Evolutionary conservation across 2,797 vertebrate species (phyloP), one percentile per base, ranked within the genome.

Genomic region (Australoheros facetus): DNA sequence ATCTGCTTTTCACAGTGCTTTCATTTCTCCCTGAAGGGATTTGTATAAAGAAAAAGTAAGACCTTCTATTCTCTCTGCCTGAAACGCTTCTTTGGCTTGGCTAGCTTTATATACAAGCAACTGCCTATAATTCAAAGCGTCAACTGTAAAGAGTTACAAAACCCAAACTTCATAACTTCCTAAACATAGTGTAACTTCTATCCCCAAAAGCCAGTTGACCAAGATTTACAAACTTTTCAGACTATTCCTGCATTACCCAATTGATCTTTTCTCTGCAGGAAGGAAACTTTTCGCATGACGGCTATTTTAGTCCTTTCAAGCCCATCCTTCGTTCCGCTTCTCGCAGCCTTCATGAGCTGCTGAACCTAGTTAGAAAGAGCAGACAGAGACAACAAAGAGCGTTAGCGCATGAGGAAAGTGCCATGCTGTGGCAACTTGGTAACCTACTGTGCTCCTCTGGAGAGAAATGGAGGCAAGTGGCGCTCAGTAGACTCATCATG

Each of bases 281-380:
- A 98, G 12, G 96, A 96, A 53, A 98, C 97, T 86, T 95, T 96
- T 70, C 97, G 94, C 97, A 99, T 97, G 84, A 99, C 97, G 0
- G 98, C 98, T 0, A 97, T 97, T 87, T 96, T 96, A 9, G 98
- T 99, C 91, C 98, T 98, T 92, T 99, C 98, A 69, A 99, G 93
- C 28, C 98, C 97, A 4, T 97, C 98, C 94, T 97, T 98, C 9
- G 98, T 99, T 72, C 97, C 97, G 0, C 97, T 99, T 53, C 95
- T 96, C 55, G 98, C 98, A 0, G 98, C 98, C 90, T 96, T 98
- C 98, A 99, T 99, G 87, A 99, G 94, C 93, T 99, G 97, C 3
- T 98, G 98, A 93, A 99, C 97, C 98, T 99, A 93, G 62, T 56
- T 57, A 79, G 81, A 71, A 74, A 77, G 48, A 87, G 84, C 71